phyloP scores from a whole-genome alignment of 1,140 invertebrate species.

The Triops cancriformis region DNA sequence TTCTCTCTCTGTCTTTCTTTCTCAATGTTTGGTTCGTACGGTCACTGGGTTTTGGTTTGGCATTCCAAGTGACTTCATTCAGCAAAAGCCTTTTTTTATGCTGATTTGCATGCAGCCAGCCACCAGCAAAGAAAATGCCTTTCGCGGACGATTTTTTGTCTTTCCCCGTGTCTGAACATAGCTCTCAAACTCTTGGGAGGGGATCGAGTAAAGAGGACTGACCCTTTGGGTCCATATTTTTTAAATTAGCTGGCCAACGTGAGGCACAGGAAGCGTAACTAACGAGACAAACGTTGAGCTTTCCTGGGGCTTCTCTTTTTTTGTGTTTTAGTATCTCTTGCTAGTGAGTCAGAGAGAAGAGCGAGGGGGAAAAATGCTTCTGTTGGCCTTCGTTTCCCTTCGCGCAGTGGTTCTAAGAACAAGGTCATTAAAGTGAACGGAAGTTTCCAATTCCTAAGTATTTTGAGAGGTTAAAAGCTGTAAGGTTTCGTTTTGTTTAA shows the following conservation, averaged over 20 bases:
- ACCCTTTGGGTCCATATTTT: not conserved
- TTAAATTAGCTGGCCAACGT: not conserved
- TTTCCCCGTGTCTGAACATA: not conserved
- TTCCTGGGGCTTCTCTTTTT: not conserved
- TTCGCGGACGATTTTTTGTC: not conserved
- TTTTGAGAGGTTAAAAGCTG: not conserved
- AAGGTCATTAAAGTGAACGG: not conserved
- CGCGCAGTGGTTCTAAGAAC: no score
- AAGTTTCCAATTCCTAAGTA: not conserved
- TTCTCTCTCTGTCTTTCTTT: not conserved
- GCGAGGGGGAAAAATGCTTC: no score
- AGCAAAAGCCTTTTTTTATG: not conserved
- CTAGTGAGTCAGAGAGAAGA: no score
- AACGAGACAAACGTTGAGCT: not conserved
- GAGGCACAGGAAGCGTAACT: constrained; percentile 8
- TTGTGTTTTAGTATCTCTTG: not conserved
- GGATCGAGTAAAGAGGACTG: not conserved
- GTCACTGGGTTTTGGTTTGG: not conserved
- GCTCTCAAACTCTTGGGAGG: not conserved
- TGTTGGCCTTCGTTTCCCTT: no score
- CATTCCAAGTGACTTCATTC: constrained; percentile 4
- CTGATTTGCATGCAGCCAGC: not conserved
- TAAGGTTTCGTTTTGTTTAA: not conserved
- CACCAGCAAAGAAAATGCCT: constrained; percentile 1
- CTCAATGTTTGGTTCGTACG: no score